These are phyloP conservation scores for Botrylloides violaceus DNA, from an alignment of 23 tunicate genomes.

Conservation along the genomic window DNA sequence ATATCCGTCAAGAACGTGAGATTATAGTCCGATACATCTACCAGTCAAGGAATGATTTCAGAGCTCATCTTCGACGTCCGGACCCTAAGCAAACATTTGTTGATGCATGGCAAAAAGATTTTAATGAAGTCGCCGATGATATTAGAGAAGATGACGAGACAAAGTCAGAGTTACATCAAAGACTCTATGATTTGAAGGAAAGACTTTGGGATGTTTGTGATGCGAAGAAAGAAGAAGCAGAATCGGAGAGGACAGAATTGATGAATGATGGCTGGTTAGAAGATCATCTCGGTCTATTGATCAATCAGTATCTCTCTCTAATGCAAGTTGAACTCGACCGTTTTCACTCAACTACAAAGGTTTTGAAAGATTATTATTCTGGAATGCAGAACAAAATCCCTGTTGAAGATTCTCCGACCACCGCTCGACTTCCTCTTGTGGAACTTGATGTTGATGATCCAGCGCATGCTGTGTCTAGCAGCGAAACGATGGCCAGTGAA, in stretches of 20 bases:
- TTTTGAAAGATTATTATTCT: constrained; percentile 73
- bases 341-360: constrained; percentile 57
- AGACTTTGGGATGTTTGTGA: constrained; percentile 94
- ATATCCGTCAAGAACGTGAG: constrained; percentile 66
- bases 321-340: constrained; percentile 97
- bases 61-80: constrained; percentile 42
- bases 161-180: constrained; percentile 80
- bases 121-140: constrained; percentile 63
- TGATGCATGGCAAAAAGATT: constrained; percentile 74
- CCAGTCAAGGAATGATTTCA: constrained; percentile 53
- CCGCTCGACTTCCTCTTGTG: constrained; percentile 50
- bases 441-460: constrained; percentile 46
- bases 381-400: constrained; percentile 70
- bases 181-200: constrained; percentile 79
- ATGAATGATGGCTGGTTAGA: constrained; percentile 83
- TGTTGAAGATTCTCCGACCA: constrained; percentile 32
- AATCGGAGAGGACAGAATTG: constrained; percentile 49
- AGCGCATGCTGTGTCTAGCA: constrained; percentile 30
- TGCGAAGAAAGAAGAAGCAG: constrained; percentile 82
- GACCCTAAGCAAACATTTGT: constrained; percentile 87
- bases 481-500: constrained; percentile 38
- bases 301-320: constrained; percentile 66
- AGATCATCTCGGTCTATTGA: constrained; percentile 84
- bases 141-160: constrained; percentile 71
- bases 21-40: constrained; percentile 60